Evolutionary conservation across 2,888 invertebrate species (phyloP).

Genomic region (Apodemia zela): DNA sequence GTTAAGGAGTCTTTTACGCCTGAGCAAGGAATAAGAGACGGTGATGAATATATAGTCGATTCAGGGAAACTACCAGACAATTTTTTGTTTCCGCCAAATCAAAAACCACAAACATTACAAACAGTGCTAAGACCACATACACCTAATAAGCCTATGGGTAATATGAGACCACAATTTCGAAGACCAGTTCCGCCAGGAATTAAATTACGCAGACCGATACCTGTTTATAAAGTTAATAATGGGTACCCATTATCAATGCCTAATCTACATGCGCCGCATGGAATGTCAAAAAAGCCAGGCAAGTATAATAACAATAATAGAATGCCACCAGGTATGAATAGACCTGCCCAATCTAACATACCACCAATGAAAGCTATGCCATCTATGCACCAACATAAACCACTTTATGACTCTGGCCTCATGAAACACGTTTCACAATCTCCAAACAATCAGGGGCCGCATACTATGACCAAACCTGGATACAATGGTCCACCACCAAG

Average conservation of each 20-base stretch:
- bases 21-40: constrained; percentile 58
- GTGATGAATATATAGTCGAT: constrained; percentile 62
- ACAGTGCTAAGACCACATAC: constrained; percentile 61
- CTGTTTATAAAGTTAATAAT: constrained; percentile 47
- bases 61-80: constrained; percentile 49
- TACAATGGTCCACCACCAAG: constrained; percentile 40
- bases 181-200: constrained; percentile 71
- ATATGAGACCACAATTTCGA: constrained; percentile 59
- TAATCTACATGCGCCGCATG: constrained; percentile 45
- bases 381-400: constrained; percentile 41
- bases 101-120: constrained; percentile 68
- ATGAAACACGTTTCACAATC: constrained; percentile 40
- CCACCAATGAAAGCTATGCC: constrained; percentile 63
- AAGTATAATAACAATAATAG: constrained; percentile 46
- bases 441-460: constrained; percentile 39
- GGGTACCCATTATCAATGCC: constrained; percentile 63
- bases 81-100: constrained; percentile 58
- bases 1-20: constrained; percentile 51
- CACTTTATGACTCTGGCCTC: constrained; percentile 38
- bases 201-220: constrained; percentile 60
- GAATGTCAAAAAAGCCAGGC: constrained; percentile 49
- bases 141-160: constrained; percentile 47
- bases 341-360: constrained; percentile 42
- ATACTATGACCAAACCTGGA: constrained; percentile 45
- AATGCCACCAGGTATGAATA: constrained; percentile 45